Evolutionary conservation across 2,113 vertebrate genomes (phyloP), one percentile per base, ranked within the genome.

Genomic region (Cavia aperea): DNA sequence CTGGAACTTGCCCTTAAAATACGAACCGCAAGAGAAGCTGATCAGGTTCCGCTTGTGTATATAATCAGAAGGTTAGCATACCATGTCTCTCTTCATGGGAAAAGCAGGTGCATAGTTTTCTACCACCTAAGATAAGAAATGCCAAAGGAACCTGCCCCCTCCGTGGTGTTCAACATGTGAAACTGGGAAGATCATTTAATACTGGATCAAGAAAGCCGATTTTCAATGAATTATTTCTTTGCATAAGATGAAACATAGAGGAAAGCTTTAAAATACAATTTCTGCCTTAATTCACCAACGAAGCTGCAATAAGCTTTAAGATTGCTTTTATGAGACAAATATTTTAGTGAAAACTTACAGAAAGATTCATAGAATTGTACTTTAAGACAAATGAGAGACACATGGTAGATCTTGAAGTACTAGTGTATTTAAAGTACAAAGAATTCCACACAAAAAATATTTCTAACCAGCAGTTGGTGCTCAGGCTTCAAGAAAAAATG

Each of bases 371-470:
- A 92, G 94, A 95, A 95, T 94, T 95, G 93, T 96, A 94, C 95
- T 93, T 96, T 95, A 97, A 98, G 98, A 98, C 98, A 98, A 98
- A 99, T 98, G 98, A 98, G 97, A 96, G 97, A 97, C 98, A 98
- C 97, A 97, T 97, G 97, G 97, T 95, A 97, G 97, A 98, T 97
- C 96, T 97, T 97, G 97, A 98, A 98, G 97, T 97, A 98, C 96
- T 97, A 97, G 98, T 99, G 98, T 99, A 98, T 99, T 99, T 98
- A 98, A 98, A 98, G 98, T 97, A 98, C 97, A 98, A 98, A 97
- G 97, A 98, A 98, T 98, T 98, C 98, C 97, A 97, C 98, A 58
- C 56, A 19, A 98, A 98, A 98, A 98, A 98, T 98, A 98, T 98
- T 98, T 98, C 98, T 97, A 98, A 98, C 97, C 98, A 98, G 97